Percentiles rank a stretch among this genome's conserved stretches.
phyloP scores from a whole-genome alignment of 2,797 vertebrate species.

The Enteromius anoplus region DNA sequence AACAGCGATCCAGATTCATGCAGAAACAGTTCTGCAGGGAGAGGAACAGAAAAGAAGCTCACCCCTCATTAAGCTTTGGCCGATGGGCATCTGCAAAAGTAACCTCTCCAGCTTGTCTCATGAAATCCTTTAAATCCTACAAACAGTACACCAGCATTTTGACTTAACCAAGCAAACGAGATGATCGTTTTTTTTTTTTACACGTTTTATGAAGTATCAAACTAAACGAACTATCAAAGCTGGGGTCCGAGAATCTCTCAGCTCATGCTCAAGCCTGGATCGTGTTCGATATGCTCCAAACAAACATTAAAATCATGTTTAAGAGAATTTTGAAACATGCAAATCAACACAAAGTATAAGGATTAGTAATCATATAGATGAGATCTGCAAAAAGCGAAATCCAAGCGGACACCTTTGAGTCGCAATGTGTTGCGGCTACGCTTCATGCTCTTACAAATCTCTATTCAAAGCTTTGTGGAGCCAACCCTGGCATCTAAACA shows the following conservation, averaged over 20 bases:
- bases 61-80: slow-evolving; percentile 97
- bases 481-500: not conserved
- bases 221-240: slow-evolving; percentile 52
- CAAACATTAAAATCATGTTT: not conserved
- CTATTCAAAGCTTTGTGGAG: not conserved
- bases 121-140: slow-evolving; percentile 99
- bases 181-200: not conserved
- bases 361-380: not conserved
- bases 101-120: slow-evolving; percentile 99
- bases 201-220: slow-evolving; percentile 17
- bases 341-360: not conserved
- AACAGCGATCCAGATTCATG: not conserved
- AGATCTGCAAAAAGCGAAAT: not conserved
- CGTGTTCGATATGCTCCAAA: not conserved
- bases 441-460: not conserved
- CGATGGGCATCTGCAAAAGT: slow-evolving; percentile 97
- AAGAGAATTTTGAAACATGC: not conserved
- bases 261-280: slow-evolving; percentile 5
- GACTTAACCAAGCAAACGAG: not conserved
- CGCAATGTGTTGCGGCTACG: not conserved
- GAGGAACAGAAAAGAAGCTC: slow-evolving; percentile 59
- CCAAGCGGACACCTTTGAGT: not conserved
- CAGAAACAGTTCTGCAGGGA: not conserved
- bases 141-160: slow-evolving; percentile 64
- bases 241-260: slow-evolving; percentile 70